A percentile compares a stretch with the other conserved stretches of the same genome.
Conservation (phyloP, 2,888 invertebrate species). For the Chrysodeixis includens region DNA sequence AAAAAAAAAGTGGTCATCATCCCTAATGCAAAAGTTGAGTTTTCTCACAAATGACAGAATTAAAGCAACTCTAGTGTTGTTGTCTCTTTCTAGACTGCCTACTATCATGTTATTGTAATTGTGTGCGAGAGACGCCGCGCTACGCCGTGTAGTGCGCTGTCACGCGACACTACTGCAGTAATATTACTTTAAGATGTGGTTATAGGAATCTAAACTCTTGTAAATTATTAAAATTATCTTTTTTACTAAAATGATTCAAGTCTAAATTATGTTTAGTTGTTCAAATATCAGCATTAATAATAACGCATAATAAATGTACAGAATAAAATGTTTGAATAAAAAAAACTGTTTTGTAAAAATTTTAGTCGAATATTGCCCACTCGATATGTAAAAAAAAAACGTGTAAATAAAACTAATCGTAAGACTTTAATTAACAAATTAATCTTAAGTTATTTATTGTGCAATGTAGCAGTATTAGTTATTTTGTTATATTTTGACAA, state of each 20-base stretch:
- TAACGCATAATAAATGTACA: slow-evolving; percentile 5
- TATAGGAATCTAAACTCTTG: no score
- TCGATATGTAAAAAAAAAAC: slow-evolving; percentile 72
- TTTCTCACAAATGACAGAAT: no score
- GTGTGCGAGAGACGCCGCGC: no score
- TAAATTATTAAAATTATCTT: no score
- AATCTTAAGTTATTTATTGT: slow-evolving; percentile 87
- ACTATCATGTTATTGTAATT: no score
- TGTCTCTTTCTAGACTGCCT: no score
- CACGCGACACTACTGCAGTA: no score
- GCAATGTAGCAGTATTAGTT: slow-evolving; percentile 88
- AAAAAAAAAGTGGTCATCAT: no score
- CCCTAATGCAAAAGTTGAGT: no score
- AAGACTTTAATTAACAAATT: slow-evolving; percentile 68
- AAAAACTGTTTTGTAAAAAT: slow-evolving; percentile 46
- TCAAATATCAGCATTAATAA: neutral
- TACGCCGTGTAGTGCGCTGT: no score
- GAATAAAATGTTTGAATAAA: slow-evolving; percentile 38
- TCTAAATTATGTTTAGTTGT: neutral
- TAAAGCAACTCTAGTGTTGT: no score
- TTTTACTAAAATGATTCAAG: neutral
- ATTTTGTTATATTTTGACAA: slow-evolving; percentile 67
- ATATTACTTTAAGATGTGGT: no score
- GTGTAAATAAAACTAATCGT: slow-evolving; percentile 68
- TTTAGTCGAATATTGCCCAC: slow-evolving; percentile 71